Percentiles rank a stretch among this genome's conserved stretches.
phyloP scores from a whole-genome alignment of 2,888 invertebrate genomes.

The Protophormia terraenovae region DNA sequence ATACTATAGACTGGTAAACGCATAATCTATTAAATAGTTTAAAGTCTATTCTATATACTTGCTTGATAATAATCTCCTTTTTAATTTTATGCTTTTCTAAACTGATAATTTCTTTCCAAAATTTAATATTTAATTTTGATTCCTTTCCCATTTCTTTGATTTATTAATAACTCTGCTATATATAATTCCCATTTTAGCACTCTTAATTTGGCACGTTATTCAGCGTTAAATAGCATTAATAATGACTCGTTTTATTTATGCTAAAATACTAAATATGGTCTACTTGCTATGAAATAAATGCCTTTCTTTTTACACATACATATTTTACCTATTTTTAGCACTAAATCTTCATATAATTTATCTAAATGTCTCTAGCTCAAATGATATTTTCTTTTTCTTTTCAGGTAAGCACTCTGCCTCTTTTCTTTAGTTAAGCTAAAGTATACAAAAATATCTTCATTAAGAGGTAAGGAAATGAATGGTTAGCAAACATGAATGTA shows the following conservation, averaged over 20 bases:
- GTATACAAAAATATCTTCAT: not conserved
- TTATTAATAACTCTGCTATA: too few relatives aligned
- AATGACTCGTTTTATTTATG: not conserved
- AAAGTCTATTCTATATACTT: too few relatives aligned
- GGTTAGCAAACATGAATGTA: not conserved
- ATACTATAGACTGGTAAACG: too few relatives aligned
- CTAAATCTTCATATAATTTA: conserved; percentile 9
- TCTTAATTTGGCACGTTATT: too few relatives aligned
- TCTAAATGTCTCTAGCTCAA: not conserved
- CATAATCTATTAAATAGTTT: too few relatives aligned
- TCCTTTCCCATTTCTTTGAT: too few relatives aligned
- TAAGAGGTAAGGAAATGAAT: not conserved
- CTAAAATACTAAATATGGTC: not conserved
- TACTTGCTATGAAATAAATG: not conserved
- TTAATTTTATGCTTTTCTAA: too few relatives aligned
- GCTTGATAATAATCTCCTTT: too few relatives aligned
- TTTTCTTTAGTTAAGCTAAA: not conserved
- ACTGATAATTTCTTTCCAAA: too few relatives aligned
- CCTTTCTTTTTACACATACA: not conserved
- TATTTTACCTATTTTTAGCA: not conserved
- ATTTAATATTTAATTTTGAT: too few relatives aligned
- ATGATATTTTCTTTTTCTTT: not conserved
- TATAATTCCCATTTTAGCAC: not conserved
- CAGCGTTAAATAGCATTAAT: not conserved
- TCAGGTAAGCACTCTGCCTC: not conserved